Percentiles rank a stretch among this genome's conserved stretches.
phyloP scores from a whole-genome alignment of 1,140 invertebrate species.

The Macrocentrus cingulum region DNA sequence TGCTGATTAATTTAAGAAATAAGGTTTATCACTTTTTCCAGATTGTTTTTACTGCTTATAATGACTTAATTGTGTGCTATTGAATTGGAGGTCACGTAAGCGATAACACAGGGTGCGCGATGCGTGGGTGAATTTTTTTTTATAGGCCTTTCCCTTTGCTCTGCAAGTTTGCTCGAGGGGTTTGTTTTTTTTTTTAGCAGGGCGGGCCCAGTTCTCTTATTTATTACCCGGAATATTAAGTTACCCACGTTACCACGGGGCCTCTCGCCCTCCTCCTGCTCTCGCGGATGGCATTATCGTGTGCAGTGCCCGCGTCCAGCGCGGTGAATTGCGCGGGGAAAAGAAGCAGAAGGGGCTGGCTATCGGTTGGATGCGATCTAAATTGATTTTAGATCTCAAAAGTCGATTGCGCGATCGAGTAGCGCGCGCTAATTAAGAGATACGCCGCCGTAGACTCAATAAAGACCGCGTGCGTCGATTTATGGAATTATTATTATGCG shows the following conservation, averaged over 20 bases:
- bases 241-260: constrained; percentile 32
- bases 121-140: constrained; percentile 9
- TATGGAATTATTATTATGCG: constrained; percentile 42
- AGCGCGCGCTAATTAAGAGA: constrained; percentile 46
- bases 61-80: constrained; percentile 31
- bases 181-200: constrained; percentile 28
- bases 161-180: neutral
- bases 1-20: no score
- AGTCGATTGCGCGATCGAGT: constrained; percentile 40
- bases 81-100: constrained; percentile 14
- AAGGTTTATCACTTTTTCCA: no score
- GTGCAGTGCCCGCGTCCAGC: no score
- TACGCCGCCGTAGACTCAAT: constrained; percentile 39
- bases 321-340: no score
- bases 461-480: constrained; percentile 34
- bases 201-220: constrained; percentile 34
- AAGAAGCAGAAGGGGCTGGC: constrained; percentile 13
- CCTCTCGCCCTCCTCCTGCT: neutral
- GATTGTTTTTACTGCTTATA: no score
- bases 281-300: no score
- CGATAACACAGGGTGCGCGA: constrained; percentile 19
- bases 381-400: constrained; percentile 47
- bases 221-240: constrained; percentile 39
- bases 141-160: neutral
- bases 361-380: constrained; percentile 42